phyloP scores from a whole-genome alignment of 2,888 invertebrate genomes.

The Lapara coniferarum region DNA sequence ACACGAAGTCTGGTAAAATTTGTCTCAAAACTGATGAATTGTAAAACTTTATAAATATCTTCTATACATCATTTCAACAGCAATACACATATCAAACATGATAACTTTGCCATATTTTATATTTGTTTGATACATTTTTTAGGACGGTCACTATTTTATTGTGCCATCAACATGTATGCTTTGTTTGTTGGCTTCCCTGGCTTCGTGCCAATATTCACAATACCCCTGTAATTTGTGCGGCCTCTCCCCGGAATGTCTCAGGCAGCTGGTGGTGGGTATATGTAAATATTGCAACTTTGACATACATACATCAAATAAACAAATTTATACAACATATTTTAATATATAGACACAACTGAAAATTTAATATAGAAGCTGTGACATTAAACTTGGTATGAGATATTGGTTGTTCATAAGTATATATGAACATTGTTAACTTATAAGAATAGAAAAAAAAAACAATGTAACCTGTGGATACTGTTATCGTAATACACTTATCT shows the following conservation, averaged over 20 bases:
- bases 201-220: slow-evolving; percentile 7
- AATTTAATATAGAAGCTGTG: no score
- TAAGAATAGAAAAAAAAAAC: no score
- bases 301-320: background rate
- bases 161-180: slow-evolving; percentile 13
- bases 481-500: no score
- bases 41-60: background rate
- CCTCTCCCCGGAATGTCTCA: slow-evolving; percentile 12
- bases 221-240: slow-evolving; percentile 10
- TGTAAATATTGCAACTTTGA: slow-evolving; percentile 1
- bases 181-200: slow-evolving; percentile 17
- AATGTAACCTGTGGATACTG: no score
- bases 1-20: no score
- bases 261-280: slow-evolving; percentile 7
- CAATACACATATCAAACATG: background rate
- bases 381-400: no score
- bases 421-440: no score
- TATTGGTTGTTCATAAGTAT: no score
- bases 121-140: slow-evolving; percentile 4
- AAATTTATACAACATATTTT: no score
- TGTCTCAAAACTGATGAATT: no score
- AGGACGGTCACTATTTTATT: slow-evolving; percentile 1
- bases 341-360: no score
- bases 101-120: background rate
- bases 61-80: background rate